Evolutionary conservation across 2,888 invertebrate species (phyloP), one percentile per base, ranked within the genome.

Genomic region (Alsophila aescularia): DNA sequence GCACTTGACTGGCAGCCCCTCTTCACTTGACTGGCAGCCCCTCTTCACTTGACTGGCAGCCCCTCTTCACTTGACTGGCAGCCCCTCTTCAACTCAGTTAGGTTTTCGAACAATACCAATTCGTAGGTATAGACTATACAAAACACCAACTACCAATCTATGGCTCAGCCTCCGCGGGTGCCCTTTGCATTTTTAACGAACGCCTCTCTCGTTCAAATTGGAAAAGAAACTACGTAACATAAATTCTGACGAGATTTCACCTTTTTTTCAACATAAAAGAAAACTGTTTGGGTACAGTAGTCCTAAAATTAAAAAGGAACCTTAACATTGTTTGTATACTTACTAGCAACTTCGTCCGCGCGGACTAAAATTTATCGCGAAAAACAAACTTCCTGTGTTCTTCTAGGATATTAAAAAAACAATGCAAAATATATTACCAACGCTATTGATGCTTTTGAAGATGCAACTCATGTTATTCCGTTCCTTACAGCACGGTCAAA

Each of bases 181-280:
- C 75, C 72, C 69, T 72, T 76, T 85, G 83, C 83, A 85, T 83
- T 82, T 85, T 85, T 86, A 85, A 85, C 80, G 81, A 82, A 77
- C 67, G 40, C 70, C 55, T 64, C 75, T 73, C 63, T 62, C 63
- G 66, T 58, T 66, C 69, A 79, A 85, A 86, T 84, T 84, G 82
- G 79, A 86, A 81, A 85, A 84, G 80, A 78, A 81, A 86, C 78
- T 77, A 74, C 78, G 62, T 50, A 66, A 67, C 79, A 79, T 82
- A 84, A 81, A 85, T 85, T 81, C 66, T 47, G 63, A 58, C 71
- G 75, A 77, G 79, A 79, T 81, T 80, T 79, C 67, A 69, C 66
- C 54, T 62, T 67, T 69, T n/a, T 66, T 57, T 53, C 52, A 24
- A 48, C 48, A 48, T 47, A 52, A 52, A 62, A 65, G 68, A 59